Evolutionary conservation across 1,140 invertebrate species (phyloP), one percentile per base, ranked within the genome.

Genomic region (Cydia pomonella): DNA sequence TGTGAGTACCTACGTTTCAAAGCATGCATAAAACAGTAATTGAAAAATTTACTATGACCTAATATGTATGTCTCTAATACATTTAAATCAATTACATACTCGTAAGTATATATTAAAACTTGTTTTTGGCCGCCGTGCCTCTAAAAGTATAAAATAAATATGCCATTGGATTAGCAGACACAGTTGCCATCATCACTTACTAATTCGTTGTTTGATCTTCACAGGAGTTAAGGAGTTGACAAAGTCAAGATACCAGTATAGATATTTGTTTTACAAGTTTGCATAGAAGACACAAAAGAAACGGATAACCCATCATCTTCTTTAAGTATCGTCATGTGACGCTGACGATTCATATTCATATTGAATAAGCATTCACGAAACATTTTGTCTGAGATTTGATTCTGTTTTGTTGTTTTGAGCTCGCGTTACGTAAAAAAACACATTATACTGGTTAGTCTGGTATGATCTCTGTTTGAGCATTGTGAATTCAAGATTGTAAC

Each of bases 161-260:
- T 69, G 64, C 16, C 23, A 41, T 38, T 21, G 41, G 5, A 69
- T 69, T 69, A 69, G 29, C 64, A 66, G 27, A 16, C 16, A 7
- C 16, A 69, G n/a, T 69, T 41, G 64, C 29, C 29, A 69, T 69
- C 64, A 69, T 69, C n/a, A 41, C 64, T 69, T 69, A 41, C 29
- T 69, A 18, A 33, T n/a, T 33, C 63, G 64, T 18, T 69, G 29
- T 69, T 69, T 69, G 29, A 9, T 69, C n/a, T 69, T 69, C 64
- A 33, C 29, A 21, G 29, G 33, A 69, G 41, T 18, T 69, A 18
- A 69, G 64, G 64, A 69, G 64, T 69, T 69, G 64, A 21, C 64
- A 69, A 59, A 59, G 21, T 23, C 53, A 59, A 59, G 50, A 16
- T 33, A 33, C 64, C 6, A 33, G 64, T 33, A 69, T 33, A 33